These are phyloP conservation scores for Onychomys arenicola DNA, from an alignment of 2,797 vertebrate species.

Conservation along the genomic window DNA sequence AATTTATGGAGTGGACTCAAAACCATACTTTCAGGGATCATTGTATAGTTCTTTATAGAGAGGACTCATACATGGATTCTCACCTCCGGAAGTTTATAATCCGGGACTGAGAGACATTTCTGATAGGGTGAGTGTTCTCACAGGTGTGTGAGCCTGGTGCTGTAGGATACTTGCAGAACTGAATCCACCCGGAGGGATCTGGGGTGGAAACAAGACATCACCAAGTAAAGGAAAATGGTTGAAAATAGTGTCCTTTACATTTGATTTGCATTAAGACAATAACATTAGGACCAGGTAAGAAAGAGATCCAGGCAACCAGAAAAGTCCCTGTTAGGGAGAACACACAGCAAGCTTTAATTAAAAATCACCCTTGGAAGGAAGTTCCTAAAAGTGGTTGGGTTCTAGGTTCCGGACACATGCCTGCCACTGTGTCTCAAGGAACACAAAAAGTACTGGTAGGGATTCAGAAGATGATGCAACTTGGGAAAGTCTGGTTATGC, in stretches of 20 bases:
- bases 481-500: not conserved
- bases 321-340: not conserved
- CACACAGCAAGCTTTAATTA: not conserved
- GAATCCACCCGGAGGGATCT: not conserved
- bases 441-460: not conserved
- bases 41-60: not conserved
- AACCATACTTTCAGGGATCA: not conserved
- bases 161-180: not conserved
- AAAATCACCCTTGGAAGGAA: not conserved
- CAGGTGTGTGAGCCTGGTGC: not conserved
- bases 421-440: not conserved
- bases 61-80: not conserved
- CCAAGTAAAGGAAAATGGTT: not conserved
- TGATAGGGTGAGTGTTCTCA: not conserved
- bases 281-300: not conserved
- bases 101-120: not conserved
- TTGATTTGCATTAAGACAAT: slow-evolving; percentile 22
- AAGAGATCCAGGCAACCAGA: not conserved
- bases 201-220: not conserved
- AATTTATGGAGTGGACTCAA: not conserved
- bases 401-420: not conserved
- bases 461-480: not conserved
- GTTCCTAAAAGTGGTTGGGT: not conserved
- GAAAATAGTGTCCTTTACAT: not conserved
- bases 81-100: not conserved